phyloP scores from a whole-genome alignment of 2,797 vertebrate genomes.

The Danio albolineatus region DNA sequence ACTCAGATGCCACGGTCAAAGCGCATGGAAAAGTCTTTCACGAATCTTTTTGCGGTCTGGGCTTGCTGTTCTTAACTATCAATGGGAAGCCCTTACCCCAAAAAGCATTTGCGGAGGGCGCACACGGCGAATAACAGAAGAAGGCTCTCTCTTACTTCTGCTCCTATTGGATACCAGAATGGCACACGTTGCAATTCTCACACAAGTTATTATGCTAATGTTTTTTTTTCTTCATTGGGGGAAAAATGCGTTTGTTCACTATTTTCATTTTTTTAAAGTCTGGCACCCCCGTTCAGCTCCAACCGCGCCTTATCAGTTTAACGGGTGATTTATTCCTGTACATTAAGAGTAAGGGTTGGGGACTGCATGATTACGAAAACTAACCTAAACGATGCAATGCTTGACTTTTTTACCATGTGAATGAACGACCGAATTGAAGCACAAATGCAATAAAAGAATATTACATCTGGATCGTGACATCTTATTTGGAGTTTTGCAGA shows the following conservation, averaged over 20 bases:
- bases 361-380: constrained; percentile 21
- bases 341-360: constrained; percentile 31
- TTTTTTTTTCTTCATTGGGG: not conserved
- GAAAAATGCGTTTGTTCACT: constrained; percentile 6
- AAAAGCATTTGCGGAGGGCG: constrained; percentile 99
- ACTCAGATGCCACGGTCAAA: constrained; percentile 31
- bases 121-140: constrained; percentile 77
- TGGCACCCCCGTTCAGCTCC: constrained; percentile 38
- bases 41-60: constrained; percentile 99
- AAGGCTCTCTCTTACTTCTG: constrained; percentile 46
- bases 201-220: not conserved
- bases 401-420: constrained; percentile 11
- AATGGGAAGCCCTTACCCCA: constrained; percentile 99
- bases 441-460: constrained; percentile 45
- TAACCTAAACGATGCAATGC: constrained; percentile 22
- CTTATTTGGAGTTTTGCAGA: constrained; percentile 56
- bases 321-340: constrained; percentile 45
- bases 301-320: constrained; percentile 53
- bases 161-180: constrained; percentile 41
- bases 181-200: constrained; percentile 9
- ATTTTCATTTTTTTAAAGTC: not conserved
- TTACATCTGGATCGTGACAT: constrained; percentile 60
- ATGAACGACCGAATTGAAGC: constrained; percentile 21
- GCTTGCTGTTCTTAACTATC: constrained; percentile 96
- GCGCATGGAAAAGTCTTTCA: constrained; percentile 81